A percentile compares a stretch with the other conserved stretches of the same genome.
These are phyloP conservation scores for Climacteris rufus DNA, from an alignment of 2,113 vertebrate genomes.

Conservation along the genomic window DNA sequence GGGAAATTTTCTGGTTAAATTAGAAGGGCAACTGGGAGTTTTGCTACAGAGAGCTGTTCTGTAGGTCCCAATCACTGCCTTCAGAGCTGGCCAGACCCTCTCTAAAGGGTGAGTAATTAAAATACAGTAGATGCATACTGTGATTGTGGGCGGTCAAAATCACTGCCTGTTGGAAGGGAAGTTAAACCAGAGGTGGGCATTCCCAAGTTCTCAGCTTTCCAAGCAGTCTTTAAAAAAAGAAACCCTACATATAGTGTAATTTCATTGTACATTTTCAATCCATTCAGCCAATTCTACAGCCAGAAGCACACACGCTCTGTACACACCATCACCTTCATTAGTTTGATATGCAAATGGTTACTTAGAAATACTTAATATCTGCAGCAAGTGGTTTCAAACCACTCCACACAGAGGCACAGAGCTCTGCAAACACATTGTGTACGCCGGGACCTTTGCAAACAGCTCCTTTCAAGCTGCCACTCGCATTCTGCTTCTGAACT, in stretches of 20 bases:
- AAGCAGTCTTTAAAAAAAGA: neutral
- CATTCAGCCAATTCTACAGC: neutral
- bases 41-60: neutral
- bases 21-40: neutral
- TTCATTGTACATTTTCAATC: neutral
- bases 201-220: neutral
- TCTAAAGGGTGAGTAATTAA: neutral
- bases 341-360: neutral
- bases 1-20: neutral
- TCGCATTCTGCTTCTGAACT: neutral
- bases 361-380: neutral
- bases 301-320: neutral
- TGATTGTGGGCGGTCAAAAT: neutral
- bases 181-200: neutral
- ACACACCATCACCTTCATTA: neutral
- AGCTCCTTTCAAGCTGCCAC: neutral
- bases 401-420: neutral
- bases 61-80: neutral
- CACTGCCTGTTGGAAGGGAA: neutral
- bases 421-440: neutral
- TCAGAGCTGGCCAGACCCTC: fast-evolving
- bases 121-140: neutral
- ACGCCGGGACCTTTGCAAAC: neutral
- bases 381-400: neutral
- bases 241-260: neutral